Conservation (phyloP, 2,888 invertebrate genomes). For the Parascotia fuliginaria region DNA sequence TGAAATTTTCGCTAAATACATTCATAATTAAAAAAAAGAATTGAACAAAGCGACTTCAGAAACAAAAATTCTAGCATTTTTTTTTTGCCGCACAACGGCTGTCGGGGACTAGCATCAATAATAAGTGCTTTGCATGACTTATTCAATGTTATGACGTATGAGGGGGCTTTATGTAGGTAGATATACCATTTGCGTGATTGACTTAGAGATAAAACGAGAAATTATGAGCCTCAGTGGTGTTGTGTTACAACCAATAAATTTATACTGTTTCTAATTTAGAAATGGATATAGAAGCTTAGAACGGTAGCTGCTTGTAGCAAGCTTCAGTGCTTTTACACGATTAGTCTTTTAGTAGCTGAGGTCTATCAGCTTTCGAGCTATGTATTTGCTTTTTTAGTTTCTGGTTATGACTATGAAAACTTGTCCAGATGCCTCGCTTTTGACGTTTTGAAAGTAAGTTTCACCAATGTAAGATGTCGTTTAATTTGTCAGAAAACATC, state of each 20-base stretch:
- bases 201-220: slow-evolving; percentile 51
- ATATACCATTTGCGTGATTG: slow-evolving; percentile 53
- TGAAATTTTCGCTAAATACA: too few relatives aligned
- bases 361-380: slow-evolving; percentile 10
- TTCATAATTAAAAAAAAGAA: too few relatives aligned
- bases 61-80: not conserved
- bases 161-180: slow-evolving; percentile 27
- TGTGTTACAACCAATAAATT: slow-evolving; percentile 48
- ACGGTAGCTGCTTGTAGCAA: slow-evolving; percentile 19
- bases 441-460: slow-evolving; percentile 1
- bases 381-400: slow-evolving; percentile 13
- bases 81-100: not conserved
- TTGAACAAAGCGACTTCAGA: too few relatives aligned
- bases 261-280: slow-evolving; percentile 55
- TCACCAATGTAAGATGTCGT: slow-evolving; percentile 5
- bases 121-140: slow-evolving; percentile 38
- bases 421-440: slow-evolving; percentile 16
- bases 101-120: slow-evolving; percentile 6
- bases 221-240: slow-evolving; percentile 46
- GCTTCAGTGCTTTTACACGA: slow-evolving; percentile 31
- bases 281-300: slow-evolving; percentile 48
- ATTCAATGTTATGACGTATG: slow-evolving; percentile 32
- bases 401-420: slow-evolving; percentile 9
- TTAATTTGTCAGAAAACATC: not conserved
- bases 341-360: slow-evolving; percentile 30